phyloP scores from a whole-genome alignment of 2,888 invertebrate species.

The Chirona hameri region DNA sequence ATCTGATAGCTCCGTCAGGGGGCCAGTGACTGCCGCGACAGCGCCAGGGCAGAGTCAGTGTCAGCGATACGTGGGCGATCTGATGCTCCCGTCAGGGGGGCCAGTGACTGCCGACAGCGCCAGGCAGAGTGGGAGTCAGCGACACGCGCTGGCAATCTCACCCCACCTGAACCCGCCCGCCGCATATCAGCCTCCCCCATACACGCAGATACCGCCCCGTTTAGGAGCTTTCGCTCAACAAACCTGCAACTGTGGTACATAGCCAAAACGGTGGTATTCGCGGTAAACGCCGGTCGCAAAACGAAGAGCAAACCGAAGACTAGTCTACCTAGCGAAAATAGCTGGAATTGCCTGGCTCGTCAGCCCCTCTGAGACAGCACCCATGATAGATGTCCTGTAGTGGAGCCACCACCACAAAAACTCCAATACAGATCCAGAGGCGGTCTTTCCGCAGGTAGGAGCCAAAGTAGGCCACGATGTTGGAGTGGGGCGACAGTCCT shows the following conservation, averaged over 20 bases:
- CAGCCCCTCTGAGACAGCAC: conserved; percentile 42
- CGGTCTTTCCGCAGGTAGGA: conserved; percentile 93
- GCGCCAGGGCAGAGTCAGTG: too few species aligned
- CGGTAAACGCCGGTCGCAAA: too few species aligned
- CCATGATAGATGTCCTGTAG: conserved; percentile 97
- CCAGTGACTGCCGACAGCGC: neutral
- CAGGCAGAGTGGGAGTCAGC: neutral
- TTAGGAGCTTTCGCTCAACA: too few species aligned
- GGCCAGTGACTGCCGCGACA: neutral
- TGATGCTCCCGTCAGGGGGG: neutral
- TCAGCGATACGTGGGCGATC: neutral
- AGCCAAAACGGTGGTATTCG: too few species aligned
- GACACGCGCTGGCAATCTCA: neutral
- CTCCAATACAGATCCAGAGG: conserved; percentile 99
- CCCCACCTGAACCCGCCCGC: too few species aligned
- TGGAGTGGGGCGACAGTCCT: conserved; percentile 93
- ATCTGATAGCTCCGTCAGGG: conserved; percentile 59
- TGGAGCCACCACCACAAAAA: conserved; percentile 98
- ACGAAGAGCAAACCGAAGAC: too few species aligned
- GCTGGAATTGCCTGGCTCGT: too few species aligned
- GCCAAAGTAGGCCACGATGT: conserved; percentile 97
- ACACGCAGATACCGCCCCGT: too few species aligned
- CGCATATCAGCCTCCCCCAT: too few species aligned
- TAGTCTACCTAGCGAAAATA: too few species aligned
- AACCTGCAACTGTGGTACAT: too few species aligned